phyloP scores from a whole-genome alignment of 1,140 invertebrate species.

The Drosophila suzukii region DNA sequence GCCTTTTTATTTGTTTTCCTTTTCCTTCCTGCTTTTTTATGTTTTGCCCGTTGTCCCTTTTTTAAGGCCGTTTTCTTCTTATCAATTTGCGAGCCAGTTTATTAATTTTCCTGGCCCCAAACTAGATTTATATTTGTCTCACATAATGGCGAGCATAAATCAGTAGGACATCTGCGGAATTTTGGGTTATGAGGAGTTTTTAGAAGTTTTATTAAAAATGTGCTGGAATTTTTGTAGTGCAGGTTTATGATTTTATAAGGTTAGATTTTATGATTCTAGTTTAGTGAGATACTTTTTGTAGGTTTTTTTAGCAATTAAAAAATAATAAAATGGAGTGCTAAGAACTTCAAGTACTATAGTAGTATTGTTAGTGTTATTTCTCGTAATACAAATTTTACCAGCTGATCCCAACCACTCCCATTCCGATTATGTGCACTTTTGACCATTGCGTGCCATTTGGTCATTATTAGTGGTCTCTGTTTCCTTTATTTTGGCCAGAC shows the following conservation, averaged over 20 bases:
- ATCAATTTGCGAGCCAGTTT: conserved; percentile 71
- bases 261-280: too few relatives aligned
- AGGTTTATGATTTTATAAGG: background rate
- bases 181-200: conserved; percentile 31
- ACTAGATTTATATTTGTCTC: conserved; percentile 20
- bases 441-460: conserved; percentile 59
- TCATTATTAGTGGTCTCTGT: conserved; percentile 60
- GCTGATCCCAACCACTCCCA: conserved; percentile 28
- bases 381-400: conserved; percentile 4
- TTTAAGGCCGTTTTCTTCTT: conserved; percentile 50
- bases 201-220: conserved; percentile 11
- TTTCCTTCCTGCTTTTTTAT: conserved; percentile 14
- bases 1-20: conserved; percentile 24
- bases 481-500: conserved; percentile 35
- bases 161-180: conserved; percentile 32
- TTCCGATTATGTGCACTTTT: conserved; percentile 32
- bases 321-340: too few relatives aligned
- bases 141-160: conserved; percentile 57
- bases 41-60: conserved; percentile 21
- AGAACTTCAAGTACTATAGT: too few relatives aligned
- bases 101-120: conserved; percentile 65
- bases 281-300: too few relatives aligned
- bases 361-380: background rate
- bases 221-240: background rate
- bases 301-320: too few relatives aligned